Percentiles rank a stretch among this genome's conserved stretches.
phyloP scores from a whole-genome alignment of 1,140 invertebrate species.

The Sitodiplosis mosellana region DNA sequence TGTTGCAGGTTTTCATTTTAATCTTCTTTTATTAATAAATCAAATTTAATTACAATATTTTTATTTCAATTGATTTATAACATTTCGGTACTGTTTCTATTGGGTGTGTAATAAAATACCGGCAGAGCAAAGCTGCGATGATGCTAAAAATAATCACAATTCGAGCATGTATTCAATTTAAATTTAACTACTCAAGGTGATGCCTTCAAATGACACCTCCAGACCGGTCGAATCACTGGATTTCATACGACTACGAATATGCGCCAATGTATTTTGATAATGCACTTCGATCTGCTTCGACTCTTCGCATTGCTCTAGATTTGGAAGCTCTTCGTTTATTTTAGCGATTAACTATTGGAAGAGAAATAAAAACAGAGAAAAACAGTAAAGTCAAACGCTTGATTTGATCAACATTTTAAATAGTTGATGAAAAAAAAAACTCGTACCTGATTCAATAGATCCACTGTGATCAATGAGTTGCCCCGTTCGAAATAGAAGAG shows the following conservation, averaged over 20 bases:
- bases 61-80: background rate
- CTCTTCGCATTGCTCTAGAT: conserved; percentile 83
- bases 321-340: conserved; percentile 80
- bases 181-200: conserved; percentile 22
- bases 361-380: no score
- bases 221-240: conserved; percentile 39
- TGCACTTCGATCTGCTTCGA: conserved; percentile 92
- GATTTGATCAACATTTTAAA: background rate
- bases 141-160: background rate
- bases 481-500: conserved; percentile 88
- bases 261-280: conserved; percentile 73
- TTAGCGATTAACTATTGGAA: conserved; percentile 86
- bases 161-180: conserved; percentile 5
- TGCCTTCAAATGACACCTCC: conserved; percentile 25
- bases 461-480: conserved; percentile 55
- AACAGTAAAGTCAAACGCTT: background rate
- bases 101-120: no score
- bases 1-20: background rate
- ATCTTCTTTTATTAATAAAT: background rate
- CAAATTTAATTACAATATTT: background rate
- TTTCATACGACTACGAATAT: conserved; percentile 47
- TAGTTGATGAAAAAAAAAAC: background rate
- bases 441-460: conserved; percentile 34
- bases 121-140: no score
- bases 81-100: no score